A percentile compares a stretch with the other conserved stretches of the same genome.
Conservation (phyloP, 2,113 vertebrate genomes). For the Sinocyclocheilus anophthalmus region DNA sequence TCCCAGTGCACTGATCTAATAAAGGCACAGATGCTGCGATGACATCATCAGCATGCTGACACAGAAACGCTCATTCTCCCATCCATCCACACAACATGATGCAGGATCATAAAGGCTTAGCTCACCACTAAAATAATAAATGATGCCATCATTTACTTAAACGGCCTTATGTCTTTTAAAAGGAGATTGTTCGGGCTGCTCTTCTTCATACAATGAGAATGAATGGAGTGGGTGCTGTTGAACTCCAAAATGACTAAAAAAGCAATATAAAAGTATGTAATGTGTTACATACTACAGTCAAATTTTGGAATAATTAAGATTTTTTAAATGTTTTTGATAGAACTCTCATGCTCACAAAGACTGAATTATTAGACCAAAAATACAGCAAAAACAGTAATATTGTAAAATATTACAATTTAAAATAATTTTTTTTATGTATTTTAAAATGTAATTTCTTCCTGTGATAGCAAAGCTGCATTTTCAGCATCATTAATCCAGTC, state of each 20-base stretch:
- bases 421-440: not conserved
- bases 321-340: too few relatives aligned
- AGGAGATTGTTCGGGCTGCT: not conserved
- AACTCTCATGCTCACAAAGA: not conserved
- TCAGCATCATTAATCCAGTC: too few relatives aligned
- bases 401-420: not conserved
- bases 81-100: not conserved
- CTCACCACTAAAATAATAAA: not conserved
- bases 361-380: not conserved
- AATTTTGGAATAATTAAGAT: too few relatives aligned
- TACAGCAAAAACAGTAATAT: not conserved
- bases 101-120: not conserved
- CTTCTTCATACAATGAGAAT: not conserved
- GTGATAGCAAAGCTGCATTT: too few relatives aligned
- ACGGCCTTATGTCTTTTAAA: not conserved
- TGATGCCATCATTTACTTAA: not conserved
- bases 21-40: not conserved
- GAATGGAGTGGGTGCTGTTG: not conserved
- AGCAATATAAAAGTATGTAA: too few relatives aligned
- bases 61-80: not conserved
- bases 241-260: not conserved
- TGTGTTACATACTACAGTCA: accelerated
- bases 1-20: not conserved
- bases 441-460: not conserved
- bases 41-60: not conserved